Evolutionary conservation across 1,140 invertebrate genomes (phyloP), one percentile per base, ranked within the genome.

Genomic region (Bilobella aurantiaca): DNA sequence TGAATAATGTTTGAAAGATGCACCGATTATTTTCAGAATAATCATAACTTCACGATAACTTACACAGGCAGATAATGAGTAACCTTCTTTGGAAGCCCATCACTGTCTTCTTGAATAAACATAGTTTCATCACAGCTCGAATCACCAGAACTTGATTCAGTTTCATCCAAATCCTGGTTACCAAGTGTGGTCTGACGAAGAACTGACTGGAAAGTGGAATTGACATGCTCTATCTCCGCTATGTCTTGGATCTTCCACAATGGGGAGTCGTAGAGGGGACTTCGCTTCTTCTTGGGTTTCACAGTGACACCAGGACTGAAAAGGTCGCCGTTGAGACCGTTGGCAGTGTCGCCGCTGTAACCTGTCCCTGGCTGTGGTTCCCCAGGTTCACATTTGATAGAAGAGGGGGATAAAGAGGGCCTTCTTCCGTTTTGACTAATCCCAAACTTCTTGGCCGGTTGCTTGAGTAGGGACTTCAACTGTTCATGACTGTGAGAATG

Each of bases 21-120:
- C n/a, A n/a, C n/a, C n/a, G n/a, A n/a, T n/a, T n/a, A n/a, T n/a
- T n/a, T n/a, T n/a, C n/a, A n/a, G n/a, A n/a, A n/a, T n/a, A n/a
- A n/a, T n/a, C n/a, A n/a, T 42, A 42, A 42, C n/a, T 42, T 12
- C 37, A 42, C 25, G 49, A 12, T 42, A 12, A 42, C 49, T 8
- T 53, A 53, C 49, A 53, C 49, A 18, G 49, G 49, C 49, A 53
- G 25, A 23, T 53, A 53, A 23, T 53, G 49, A 5, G 49, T 53
- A 16, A 53, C 12, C 21, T 23, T 8, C 25, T 23, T 53, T 53
- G 49, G 49, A 23, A 18, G 8, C 34, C 49, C 49, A 53, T 53
- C 49, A 23, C 14, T 8, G 21, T 53, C 49, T 23, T 53, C 49
- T 16, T 53, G 49, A 53, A 53, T 23, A 23, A 53, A 53, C 49